These are phyloP conservation scores for Tetrao urogallus DNA, from an alignment of 2,113 vertebrate species.

Conservation along the genomic window DNA sequence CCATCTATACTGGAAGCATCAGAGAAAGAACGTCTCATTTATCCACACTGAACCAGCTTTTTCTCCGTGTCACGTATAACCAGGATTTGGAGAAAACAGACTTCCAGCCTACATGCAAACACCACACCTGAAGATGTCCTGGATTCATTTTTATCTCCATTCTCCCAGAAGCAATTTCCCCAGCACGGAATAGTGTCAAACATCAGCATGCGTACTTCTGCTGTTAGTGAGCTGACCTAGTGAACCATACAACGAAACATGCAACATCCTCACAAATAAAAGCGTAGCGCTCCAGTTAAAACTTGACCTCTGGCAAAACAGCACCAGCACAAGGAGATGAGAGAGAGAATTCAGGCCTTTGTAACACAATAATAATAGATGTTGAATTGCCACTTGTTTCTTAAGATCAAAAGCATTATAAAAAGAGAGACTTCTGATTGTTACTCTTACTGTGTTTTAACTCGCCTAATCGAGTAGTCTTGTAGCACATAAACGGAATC, in stretches of 20 bases:
- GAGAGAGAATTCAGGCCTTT: background rate
- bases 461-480: background rate
- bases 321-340: background rate
- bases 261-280: background rate
- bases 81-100: background rate
- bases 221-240: rapidly evolving
- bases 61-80: background rate
- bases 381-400: background rate
- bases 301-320: background rate
- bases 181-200: background rate
- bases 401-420: background rate
- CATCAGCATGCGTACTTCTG: background rate
- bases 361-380: background rate
- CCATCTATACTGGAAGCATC: background rate
- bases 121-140: background rate
- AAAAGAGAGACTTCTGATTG: background rate
- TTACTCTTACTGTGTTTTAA: background rate
- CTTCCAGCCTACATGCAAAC: background rate
- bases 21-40: background rate
- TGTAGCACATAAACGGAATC: background rate
- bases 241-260: background rate
- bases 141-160: background rate
- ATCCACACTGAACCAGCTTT: background rate
- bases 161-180: background rate
- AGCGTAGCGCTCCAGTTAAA: background rate